Evolutionary conservation across 2,113 vertebrate species (phyloP), one percentile per base, ranked within the genome.

Genomic region (Semnornis frantzii): DNA sequence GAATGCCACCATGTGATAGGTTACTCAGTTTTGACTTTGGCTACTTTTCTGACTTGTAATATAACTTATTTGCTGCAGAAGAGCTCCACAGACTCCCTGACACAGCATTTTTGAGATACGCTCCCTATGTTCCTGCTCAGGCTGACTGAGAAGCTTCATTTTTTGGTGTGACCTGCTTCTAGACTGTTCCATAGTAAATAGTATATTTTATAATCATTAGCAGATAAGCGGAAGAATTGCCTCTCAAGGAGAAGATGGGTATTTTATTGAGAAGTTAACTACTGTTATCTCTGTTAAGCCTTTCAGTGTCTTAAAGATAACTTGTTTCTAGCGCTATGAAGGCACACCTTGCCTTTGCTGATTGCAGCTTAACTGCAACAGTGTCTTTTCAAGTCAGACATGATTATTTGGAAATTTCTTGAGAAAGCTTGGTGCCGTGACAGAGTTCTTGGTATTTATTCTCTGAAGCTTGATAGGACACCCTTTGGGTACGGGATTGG

Each of bases 51-150:
- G 57, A 28, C 42, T 83, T 8, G 11, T 58, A 34, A 62, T 84
- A 65, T 74, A 60, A 66, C 62, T 78, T n/a, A 10, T 48, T 78
- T 44, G 34, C 73, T 23, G 4, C 55, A 4, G 70, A 59, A 79
- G 34, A 77, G 4, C 15, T 81, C 44, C 1, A 8, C 63, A n/a
- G 63, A 5, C 34, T 94, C 46, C 59, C 34, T 69, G 59, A n/a
- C 14, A 2, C 0, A 0, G 27, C 2, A 1, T 55, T 70, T 42
- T 44, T 62, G 46, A 48, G 19, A 55, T 18, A 8, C 0, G 3
- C 20, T 76, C 63, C 78, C 2, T 3, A 7, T 34, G 8, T 89
- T 89, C 42, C 66, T 78, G 8, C 18, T 81, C 34, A 78, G 71
- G 42, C 19, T 72, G 73, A 42, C 19, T 19, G 12, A 48, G 17